Conservation (phyloP, 2,888 invertebrate species). For the Cordilura impudica region DNA sequence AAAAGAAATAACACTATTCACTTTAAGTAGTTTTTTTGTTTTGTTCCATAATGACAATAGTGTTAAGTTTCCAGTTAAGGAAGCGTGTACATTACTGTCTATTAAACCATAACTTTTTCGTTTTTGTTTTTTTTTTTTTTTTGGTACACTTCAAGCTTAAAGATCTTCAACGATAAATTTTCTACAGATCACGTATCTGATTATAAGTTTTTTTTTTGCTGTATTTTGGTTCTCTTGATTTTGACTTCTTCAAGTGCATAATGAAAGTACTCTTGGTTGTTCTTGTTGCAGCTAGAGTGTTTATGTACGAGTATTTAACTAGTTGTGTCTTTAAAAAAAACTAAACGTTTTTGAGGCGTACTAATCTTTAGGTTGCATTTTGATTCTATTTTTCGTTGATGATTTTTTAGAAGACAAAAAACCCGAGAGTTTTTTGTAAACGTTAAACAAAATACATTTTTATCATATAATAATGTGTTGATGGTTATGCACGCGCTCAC, state of each 20-base stretch:
- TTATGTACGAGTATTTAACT: too few species aligned
- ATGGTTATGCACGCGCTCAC: constrained; percentile 65
- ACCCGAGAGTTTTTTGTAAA: too few species aligned
- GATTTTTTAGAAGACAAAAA: too few species aligned
- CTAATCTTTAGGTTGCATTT: constrained; percentile 22
- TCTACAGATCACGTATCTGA: constrained; percentile 66
- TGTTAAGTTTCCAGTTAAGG: constrained; percentile 22
- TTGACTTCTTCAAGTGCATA: constrained; percentile 37
- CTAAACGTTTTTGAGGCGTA: constrained; percentile 44
- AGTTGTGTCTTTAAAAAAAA: too few species aligned
- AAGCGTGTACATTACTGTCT: constrained; percentile 33
- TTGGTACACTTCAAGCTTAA: constrained; percentile 26
- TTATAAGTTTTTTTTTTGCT: too few species aligned
- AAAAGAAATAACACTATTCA: too few species aligned
- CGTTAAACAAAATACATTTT: too few species aligned
- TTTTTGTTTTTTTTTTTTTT: too few species aligned
- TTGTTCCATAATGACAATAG: constrained; percentile 34
- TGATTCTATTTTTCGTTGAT: too few species aligned
- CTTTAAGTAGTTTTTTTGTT: too few species aligned
- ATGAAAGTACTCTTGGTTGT: constrained; percentile 33
- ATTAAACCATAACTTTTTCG: constrained; percentile 14
- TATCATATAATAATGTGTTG: constrained; percentile 62
- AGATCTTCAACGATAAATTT: constrained; percentile 65
- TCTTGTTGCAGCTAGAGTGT: constrained; percentile 5
- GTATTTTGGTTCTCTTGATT: too few species aligned